Conservation (phyloP, 2,888 invertebrate genomes). For the Acanthosoma haemorrhoidale region DNA sequence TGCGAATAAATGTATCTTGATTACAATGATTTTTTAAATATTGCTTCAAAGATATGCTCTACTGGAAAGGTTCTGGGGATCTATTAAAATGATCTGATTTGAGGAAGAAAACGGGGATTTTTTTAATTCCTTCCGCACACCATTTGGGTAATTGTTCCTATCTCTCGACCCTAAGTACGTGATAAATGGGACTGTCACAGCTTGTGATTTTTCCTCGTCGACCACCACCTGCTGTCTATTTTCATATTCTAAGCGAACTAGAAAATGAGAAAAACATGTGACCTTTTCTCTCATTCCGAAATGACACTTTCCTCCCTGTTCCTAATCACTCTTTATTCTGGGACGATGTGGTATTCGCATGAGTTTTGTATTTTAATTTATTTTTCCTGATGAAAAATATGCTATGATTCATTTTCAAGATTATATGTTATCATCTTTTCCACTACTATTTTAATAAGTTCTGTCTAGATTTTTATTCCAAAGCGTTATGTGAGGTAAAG, state of each 20-base stretch:
- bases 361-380: too few species aligned
- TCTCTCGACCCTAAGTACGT: neutral
- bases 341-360: too few species aligned
- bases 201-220: too few species aligned
- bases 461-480: too few species aligned
- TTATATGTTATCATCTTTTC: too few species aligned
- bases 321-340: neutral
- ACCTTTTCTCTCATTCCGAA: neutral
- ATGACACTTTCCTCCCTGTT: neutral
- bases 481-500: too few species aligned
- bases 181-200: too few species aligned
- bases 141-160: neutral
- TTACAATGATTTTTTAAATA: too few species aligned
- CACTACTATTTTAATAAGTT: too few species aligned
- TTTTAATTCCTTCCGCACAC: neutral
- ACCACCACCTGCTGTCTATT: neutral
- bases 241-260: neutral
- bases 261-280: neutral
- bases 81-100: neutral
- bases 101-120: neutral
- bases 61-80: neutral
- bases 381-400: too few species aligned
- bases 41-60: neutral
- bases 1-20: too few species aligned
- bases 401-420: too few species aligned